Evolutionary conservation across 2,113 vertebrate species (phyloP).

Genomic region (Brachyhypopomus gauderio): DNA sequence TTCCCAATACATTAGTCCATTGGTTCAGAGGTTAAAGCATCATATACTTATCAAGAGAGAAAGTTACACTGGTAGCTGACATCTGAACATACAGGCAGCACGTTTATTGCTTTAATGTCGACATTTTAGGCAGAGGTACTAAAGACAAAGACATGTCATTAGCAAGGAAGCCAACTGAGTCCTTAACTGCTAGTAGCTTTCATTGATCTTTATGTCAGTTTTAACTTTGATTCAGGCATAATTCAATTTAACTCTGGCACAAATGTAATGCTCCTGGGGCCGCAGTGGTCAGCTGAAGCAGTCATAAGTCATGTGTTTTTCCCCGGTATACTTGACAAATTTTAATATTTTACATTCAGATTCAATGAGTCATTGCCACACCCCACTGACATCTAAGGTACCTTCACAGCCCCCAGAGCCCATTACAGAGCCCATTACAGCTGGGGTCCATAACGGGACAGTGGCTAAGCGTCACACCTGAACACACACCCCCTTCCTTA

Average conservation of each 20-base stretch:
- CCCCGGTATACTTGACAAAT: too few relatives aligned
- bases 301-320: too few relatives aligned
- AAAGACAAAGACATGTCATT: slow-evolving; percentile 14
- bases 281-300: neutral
- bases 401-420: neutral
- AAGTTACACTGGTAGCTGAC: too few relatives aligned
- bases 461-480: neutral
- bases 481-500: too few relatives aligned
- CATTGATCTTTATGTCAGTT: slow-evolving; percentile 10
- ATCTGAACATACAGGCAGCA: too few relatives aligned
- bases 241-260: neutral
- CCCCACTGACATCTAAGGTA: neutral
- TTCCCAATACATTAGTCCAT: too few relatives aligned
- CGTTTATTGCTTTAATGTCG: too few relatives aligned
- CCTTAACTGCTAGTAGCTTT: slow-evolving; percentile 15
- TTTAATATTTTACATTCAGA: too few relatives aligned
- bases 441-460: neutral
- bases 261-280: neutral
- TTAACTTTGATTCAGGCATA: neutral
- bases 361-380: too few relatives aligned
- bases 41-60: too few relatives aligned
- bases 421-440: neutral
- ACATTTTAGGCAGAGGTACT: neutral
- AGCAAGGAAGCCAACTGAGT: neutral
- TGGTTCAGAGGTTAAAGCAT: too few relatives aligned